Percentiles rank a stretch among this genome's conserved stretches.
These are phyloP conservation scores for Chloropsis cyanopogon DNA, from an alignment of 2,113 vertebrate species.

Conservation along the genomic window DNA sequence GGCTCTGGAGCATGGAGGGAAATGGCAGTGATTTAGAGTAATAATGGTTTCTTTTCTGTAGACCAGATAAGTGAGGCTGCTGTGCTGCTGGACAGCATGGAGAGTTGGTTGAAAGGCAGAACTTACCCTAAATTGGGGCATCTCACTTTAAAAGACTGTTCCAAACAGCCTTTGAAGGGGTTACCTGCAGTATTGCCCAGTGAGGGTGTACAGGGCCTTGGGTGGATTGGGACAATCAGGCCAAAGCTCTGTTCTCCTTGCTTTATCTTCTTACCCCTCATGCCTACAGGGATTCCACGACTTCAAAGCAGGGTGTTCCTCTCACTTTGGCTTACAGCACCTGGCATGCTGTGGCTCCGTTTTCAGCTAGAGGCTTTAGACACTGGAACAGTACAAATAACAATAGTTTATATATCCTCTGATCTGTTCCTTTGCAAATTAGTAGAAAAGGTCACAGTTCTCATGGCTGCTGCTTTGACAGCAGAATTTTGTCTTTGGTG, in stretches of 20 bases:
- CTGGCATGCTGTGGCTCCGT: background rate
- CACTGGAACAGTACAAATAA: background rate
- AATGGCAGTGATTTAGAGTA: background rate
- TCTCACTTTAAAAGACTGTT: background rate
- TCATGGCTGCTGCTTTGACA: conserved; percentile 19
- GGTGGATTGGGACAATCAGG: background rate
- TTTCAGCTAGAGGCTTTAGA: background rate
- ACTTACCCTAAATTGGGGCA: background rate
- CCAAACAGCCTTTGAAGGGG: background rate
- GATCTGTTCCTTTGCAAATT: background rate
- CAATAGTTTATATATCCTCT: background rate
- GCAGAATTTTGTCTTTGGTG: conserved; percentile 18
- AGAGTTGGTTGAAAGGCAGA: background rate
- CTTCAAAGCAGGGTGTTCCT: background rate
- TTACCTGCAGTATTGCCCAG: background rate
- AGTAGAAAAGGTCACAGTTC: background rate
- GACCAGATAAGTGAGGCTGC: background rate
- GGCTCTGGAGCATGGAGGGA: background rate
- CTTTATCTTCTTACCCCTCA: background rate
- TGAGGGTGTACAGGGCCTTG: background rate
- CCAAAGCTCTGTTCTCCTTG: background rate
- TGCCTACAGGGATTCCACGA: background rate
- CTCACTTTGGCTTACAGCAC: background rate
- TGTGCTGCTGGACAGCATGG: background rate
- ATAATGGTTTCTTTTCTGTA: background rate